phyloP scores from a whole-genome alignment of 2,888 invertebrate species.

The Drosophila nigricruria region DNA sequence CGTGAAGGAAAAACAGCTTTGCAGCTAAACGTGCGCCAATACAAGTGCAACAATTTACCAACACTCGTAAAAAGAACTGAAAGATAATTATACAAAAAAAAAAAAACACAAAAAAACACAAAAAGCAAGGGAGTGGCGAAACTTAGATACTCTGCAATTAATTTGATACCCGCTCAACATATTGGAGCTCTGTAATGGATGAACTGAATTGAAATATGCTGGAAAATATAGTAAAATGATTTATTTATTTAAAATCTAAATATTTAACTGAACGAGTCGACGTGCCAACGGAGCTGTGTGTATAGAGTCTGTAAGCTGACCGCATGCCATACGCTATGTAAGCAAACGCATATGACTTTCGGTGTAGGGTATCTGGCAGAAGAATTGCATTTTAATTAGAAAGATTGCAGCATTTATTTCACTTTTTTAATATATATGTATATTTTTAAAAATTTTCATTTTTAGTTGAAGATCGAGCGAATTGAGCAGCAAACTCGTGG shows the following conservation, averaged over 20 bases:
- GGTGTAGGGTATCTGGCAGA: neutral
- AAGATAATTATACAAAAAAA: slow-evolving; percentile 16
- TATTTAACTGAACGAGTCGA: neutral
- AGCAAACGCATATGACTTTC: neutral
- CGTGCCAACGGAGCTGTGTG: neutral
- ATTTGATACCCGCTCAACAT: neutral
- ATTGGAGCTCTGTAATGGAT: neutral
- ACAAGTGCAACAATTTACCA: slow-evolving; percentile 21
- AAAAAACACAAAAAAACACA: neutral
- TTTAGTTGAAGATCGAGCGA: neutral
- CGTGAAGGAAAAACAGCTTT: slow-evolving; percentile 26
- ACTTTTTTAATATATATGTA: neutral
- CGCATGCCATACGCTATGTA: neutral
- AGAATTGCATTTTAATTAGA: slow-evolving; percentile 20
- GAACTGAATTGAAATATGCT: neutral
- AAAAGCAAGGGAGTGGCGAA: neutral
- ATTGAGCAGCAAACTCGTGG: neutral
- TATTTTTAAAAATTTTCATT: neutral
- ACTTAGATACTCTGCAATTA: neutral
- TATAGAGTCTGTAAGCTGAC: neutral
- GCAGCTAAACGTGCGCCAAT: slow-evolving; percentile 13
- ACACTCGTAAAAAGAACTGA: slow-evolving; percentile 10
- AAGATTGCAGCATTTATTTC: slow-evolving; percentile 32
- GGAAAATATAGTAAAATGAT: neutral
- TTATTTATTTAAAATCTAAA: no score